Conservation (phyloP, 1,140 invertebrate genomes). For the honey bee (Apis mellifera) region Amel_HAv3.1 CM009932.2:10207001-10207500, state of each 20-base stretch:
- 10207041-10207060: neutral
- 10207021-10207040: neutral
- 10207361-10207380: neutral
- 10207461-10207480: constrained; percentile 51
- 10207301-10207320: too few relatives aligned
- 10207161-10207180: too few relatives aligned
- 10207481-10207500: constrained; percentile 56
- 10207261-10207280: too few relatives aligned
- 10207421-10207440: neutral
- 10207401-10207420: constrained; percentile 16
- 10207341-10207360: neutral
- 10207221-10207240: too few relatives aligned
- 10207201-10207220: too few relatives aligned
- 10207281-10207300: too few relatives aligned
- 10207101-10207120: too few relatives aligned
- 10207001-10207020: constrained; percentile 1
- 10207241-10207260: too few relatives aligned
- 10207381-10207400: neutral
- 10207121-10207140: too few relatives aligned
- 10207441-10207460: constrained; percentile 38
- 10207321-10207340: neutral
- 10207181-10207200: too few relatives aligned
- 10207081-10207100: too few relatives aligned
- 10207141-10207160: too few relatives aligned
- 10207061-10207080: neutral